These are phyloP conservation scores for Ormyrus labotus DNA, from an alignment of 2,888 invertebrate genomes.

Conservation along the genomic window DNA sequence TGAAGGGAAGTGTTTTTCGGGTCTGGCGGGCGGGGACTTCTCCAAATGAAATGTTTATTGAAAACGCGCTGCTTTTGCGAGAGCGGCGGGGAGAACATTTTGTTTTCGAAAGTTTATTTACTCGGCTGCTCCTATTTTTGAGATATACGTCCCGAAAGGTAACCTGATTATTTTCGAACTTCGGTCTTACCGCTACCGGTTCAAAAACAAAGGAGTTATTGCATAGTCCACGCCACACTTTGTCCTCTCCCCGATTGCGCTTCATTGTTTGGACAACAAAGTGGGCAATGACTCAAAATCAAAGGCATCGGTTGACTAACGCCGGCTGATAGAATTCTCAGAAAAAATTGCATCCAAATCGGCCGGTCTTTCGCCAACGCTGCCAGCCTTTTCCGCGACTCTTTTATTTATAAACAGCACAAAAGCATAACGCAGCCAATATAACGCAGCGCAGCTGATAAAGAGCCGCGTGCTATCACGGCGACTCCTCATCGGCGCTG, in stretches of 20 bases:
- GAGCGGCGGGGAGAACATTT: neutral
- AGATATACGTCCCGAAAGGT: too few relatives aligned
- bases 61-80: slow-evolving; percentile 1
- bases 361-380: too few relatives aligned
- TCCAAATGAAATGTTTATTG: slow-evolving; percentile 5
- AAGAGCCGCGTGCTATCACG: slow-evolving; percentile 13
- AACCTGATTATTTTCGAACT: neutral
- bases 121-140: too few relatives aligned
- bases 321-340: too few relatives aligned
- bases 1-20: neutral
- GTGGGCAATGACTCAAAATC: too few relatives aligned
- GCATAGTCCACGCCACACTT: neutral
- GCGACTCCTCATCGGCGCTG: slow-evolving; percentile 1
- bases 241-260: neutral
- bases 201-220: neutral
- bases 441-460: slow-evolving; percentile 7
- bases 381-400: neutral
- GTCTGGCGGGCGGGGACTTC: neutral
- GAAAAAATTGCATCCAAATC: too few relatives aligned
- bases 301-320: too few relatives aligned
- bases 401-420: slow-evolving; percentile 38
- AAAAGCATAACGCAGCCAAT: neutral
- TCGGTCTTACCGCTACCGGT: neutral
- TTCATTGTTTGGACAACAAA: too few relatives aligned
- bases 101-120: slow-evolving; percentile 5